These are phyloP conservation scores for Synanthedon vespiformis DNA, from an alignment of 2,888 invertebrate species.

Conservation along the genomic window DNA sequence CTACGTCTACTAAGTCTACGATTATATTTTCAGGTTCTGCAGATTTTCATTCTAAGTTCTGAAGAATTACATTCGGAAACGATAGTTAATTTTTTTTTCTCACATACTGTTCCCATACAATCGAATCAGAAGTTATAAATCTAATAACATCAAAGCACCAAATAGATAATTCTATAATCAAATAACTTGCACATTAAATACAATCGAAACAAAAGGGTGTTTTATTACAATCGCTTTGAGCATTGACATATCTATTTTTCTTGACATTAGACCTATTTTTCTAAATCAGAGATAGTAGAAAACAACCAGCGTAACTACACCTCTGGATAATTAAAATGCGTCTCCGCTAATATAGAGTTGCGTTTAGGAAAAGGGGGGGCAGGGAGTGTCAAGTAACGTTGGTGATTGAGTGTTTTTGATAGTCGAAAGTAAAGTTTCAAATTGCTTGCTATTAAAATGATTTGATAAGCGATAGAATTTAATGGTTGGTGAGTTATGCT, in stretches of 20 bases:
- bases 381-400: constrained; percentile 4
- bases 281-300: constrained; percentile 22
- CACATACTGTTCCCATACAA: too few relatives aligned
- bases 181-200: neutral
- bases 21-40: too few relatives aligned
- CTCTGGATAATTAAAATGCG: constrained; percentile 2
- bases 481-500: constrained; percentile 18
- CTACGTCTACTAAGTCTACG: too few relatives aligned
- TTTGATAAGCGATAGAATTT: constrained; percentile 28
- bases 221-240: constrained; percentile 18
- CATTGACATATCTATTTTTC: constrained; percentile 37
- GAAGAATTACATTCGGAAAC: too few relatives aligned
- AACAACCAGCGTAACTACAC: constrained; percentile 2
- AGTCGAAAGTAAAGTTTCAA: constrained; percentile 25
- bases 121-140: neutral
- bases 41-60: too few relatives aligned
- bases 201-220: neutral
- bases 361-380: neutral
- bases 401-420: constrained; percentile 12
- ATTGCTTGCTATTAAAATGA: constrained; percentile 31
- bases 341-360: neutral
- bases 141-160: neutral
- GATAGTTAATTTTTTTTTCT: too few relatives aligned
- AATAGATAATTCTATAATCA: neutral
- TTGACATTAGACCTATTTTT: constrained; percentile 24